Evolutionary conservation across 1,140 invertebrate genomes (phyloP), one percentile per base, ranked within the genome.

Genomic region (Aphelenchoides avenae): DNA sequence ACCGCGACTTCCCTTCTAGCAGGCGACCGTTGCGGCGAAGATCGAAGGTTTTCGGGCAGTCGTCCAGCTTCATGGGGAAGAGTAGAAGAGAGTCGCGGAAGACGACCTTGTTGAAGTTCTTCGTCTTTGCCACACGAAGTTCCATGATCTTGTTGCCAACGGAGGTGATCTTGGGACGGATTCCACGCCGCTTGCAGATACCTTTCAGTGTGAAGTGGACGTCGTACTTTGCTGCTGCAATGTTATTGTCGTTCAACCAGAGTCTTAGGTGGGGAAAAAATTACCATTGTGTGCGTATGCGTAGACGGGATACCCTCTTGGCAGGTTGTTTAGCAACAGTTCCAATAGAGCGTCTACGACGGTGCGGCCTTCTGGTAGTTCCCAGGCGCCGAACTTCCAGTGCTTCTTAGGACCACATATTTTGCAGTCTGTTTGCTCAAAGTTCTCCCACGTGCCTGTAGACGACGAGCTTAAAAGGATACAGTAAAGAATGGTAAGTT

Each of bases 1-100:
- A 50, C 15, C 31, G 42, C 22, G 34, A 27, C 7, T 31, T 37
- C 7, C 42, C 30, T 5, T 31, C 31, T 7, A 49, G 30, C n/a
- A n/a, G 15, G 29, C 33, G 47, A 15, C 29, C 47, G 7, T 36
- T n/a, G n/a, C n/a, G n/a, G n/a, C 15, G 15, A 40, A 49, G 47
- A 15, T 40, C 47, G 7, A 49, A 49, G 4, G 47, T 37, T 13
- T 37, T 18, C 13, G 29, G 24, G 4, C 33, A 18, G n/a, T 31
- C 9, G 29, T 20, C 26, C 13, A 49, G 29, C 5, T 0, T 46
- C 1, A 49, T n/a, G 29, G 41, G 41, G 15, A 49, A 27, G 15
- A 34, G 22, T 5, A 30, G 47, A 49, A 49, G n/a, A n/a, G n/a
- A n/a, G n/a, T n/a, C n/a, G n/a, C n/a, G n/a, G n/a, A n/a, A n/a